These are phyloP conservation scores for Pammene aurita DNA, from an alignment of 2,888 invertebrate species.

Conservation along the genomic window DNA sequence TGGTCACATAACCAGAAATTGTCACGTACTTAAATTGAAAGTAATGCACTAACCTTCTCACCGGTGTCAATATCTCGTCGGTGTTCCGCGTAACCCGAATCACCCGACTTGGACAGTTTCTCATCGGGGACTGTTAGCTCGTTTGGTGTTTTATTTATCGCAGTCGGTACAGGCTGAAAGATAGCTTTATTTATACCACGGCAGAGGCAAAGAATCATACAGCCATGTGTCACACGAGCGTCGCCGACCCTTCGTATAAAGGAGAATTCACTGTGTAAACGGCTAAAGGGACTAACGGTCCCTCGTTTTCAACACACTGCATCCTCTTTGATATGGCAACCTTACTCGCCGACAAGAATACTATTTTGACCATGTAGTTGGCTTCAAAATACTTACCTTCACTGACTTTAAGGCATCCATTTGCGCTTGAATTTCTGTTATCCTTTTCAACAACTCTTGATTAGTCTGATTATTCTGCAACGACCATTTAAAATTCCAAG, in stretches of 20 bases:
- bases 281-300: no score
- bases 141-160: background rate
- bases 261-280: no score
- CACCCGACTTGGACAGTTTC: conserved; percentile 54
- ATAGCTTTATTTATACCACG: no score
- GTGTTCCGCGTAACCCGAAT: conserved; percentile 64
- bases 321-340: no score
- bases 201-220: background rate
- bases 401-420: conserved; percentile 53
- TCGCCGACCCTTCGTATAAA: no score
- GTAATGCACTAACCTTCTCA: conserved; percentile 46
- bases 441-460: conserved; percentile 52
- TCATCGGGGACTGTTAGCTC: conserved; percentile 23
- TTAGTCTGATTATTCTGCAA: conserved; percentile 49
- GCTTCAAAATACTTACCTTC: conserved; percentile 51
- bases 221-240: no score
- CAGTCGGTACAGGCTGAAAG: background rate
- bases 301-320: no score
- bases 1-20: no score
- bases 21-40: no score
- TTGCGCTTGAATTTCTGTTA: conserved; percentile 60
- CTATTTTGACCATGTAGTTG: background rate
- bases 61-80: conserved; percentile 49
- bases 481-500: background rate
- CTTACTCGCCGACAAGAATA: no score